Percentiles rank a stretch among this genome's conserved stretches.
Conservation (phyloP, 2,888 invertebrate species). For the Actias luna region DNA sequence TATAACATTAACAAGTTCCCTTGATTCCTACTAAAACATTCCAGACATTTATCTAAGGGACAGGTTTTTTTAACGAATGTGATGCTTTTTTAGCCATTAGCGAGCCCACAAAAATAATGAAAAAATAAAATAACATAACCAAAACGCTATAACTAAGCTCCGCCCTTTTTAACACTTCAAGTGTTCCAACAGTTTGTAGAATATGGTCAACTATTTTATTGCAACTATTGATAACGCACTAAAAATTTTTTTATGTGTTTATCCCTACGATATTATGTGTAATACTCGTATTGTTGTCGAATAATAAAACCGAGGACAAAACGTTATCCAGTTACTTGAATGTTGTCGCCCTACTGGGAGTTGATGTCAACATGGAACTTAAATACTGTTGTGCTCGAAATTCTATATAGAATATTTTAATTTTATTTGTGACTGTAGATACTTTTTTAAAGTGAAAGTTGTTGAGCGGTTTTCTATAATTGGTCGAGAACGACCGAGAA, state of each 20-base stretch:
- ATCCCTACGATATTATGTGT: slow-evolving; percentile 18
- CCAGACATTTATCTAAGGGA: no score
- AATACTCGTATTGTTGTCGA: slow-evolving; percentile 2
- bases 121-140: not conserved
- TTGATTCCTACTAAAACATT: no score
- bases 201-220: slow-evolving; percentile 55
- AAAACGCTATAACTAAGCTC: slow-evolving; percentile 23
- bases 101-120: no score
- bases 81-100: no score
- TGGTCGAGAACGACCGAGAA: no score
- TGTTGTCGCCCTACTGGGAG: not conserved
- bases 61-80: no score
- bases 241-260: slow-evolving; percentile 35
- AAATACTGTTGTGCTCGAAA: not conserved
- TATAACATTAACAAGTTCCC: no score
- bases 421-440: no score
- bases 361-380: not conserved
- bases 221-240: slow-evolving; percentile 43
- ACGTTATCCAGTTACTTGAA: slow-evolving; percentile 12
- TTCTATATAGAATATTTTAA: no score
- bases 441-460: no score
- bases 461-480: no score
- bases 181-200: slow-evolving; percentile 47
- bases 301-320: slow-evolving; percentile 17
- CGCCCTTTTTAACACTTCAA: slow-evolving; percentile 31